These are phyloP conservation scores for Tineola bisselliella DNA, from an alignment of 2,888 invertebrate genomes.

Conservation along the genomic window DNA sequence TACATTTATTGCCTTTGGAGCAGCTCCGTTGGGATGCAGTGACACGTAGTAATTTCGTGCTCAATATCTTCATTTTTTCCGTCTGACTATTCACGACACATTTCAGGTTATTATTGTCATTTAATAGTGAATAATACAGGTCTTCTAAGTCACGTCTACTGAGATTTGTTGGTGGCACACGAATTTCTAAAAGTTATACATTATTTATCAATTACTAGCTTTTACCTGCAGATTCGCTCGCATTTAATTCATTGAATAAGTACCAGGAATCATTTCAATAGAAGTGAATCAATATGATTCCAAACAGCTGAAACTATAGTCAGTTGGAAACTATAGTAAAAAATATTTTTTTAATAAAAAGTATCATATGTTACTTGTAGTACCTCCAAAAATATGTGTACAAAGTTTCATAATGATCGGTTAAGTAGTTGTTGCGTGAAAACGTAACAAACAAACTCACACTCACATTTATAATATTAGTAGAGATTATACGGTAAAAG, in stretches of 20 bases:
- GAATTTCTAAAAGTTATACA: conserved; percentile 14
- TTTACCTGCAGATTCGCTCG: neutral
- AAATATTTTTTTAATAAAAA: no score
- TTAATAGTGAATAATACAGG: conserved; percentile 69
- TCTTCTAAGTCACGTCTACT: conserved; percentile 73
- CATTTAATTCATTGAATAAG: neutral
- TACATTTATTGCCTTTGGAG: conserved; percentile 20
- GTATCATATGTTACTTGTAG: no score
- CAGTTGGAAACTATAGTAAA: no score
- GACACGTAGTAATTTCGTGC: conserved; percentile 40
- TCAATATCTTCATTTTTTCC: conserved; percentile 49
- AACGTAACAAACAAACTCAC: no score
- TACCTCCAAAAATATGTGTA: no score
- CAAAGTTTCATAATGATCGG: no score
- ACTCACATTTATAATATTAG: no score
- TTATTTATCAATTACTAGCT: neutral
- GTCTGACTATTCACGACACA: conserved; percentile 69
- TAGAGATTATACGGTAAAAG: no score
- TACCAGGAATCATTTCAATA: no score
- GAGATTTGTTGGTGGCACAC: conserved; percentile 47
- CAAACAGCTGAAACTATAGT: no score
- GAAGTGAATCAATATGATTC: no score
- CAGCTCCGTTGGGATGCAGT: conserved; percentile 25
- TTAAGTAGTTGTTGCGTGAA: no score
- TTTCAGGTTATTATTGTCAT: conserved; percentile 70